Evolutionary conservation across 1,140 invertebrate species (phyloP), one percentile per base, ranked within the genome.

Genomic region (Macrosteles quadrilineatus): DNA sequence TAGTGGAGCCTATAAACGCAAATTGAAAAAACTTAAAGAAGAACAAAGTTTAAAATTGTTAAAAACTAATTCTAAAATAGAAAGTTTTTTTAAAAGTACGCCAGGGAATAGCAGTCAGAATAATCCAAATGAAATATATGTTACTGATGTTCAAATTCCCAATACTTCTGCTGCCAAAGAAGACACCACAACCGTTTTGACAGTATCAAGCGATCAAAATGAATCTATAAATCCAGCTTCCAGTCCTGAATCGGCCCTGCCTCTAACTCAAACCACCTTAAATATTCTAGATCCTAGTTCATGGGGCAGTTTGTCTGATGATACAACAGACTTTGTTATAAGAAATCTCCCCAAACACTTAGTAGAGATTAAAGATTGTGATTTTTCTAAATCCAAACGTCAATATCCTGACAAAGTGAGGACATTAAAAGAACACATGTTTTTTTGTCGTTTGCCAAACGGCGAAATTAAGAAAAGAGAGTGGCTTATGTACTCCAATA

Each of bases 201-300:
- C 6, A 11, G 50, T 11, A 11, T 19, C 19, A 55, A 55, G 6
- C 19, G 23, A 17, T 55, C 4, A 6, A 19, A 55, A 25, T 25
- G 19, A 6, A 11, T 6, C 9, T 55, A 6, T 25, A 19, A 55
- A 19, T 19, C 9, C 17, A 19, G 50, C 19, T 55, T 55, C 50
- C 50, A 55, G 50, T 55, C 50, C 50, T 55, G 6, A 55, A 55
- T 55, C 50, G 50, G 50, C 50, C 19, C 4, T 55, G 9, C 50
- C 50, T n/a, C n/a, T n/a, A n/a, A n/a, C n/a, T 55, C 50, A 55
- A 21, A 11, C 17, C 50, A 55, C 50, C 50, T 55, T 55, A 55
- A 21, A 55, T 55, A 19, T 55, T 55, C 50, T 55, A 55, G 19
- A 55, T 55, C 50, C 50, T 11, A 55, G 50, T 55, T 55, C 50